Evolutionary conservation across 2,797 vertebrate species (phyloP), one percentile per base, ranked within the genome.

Genomic region (Brachyrhaphis roseni): DNA sequence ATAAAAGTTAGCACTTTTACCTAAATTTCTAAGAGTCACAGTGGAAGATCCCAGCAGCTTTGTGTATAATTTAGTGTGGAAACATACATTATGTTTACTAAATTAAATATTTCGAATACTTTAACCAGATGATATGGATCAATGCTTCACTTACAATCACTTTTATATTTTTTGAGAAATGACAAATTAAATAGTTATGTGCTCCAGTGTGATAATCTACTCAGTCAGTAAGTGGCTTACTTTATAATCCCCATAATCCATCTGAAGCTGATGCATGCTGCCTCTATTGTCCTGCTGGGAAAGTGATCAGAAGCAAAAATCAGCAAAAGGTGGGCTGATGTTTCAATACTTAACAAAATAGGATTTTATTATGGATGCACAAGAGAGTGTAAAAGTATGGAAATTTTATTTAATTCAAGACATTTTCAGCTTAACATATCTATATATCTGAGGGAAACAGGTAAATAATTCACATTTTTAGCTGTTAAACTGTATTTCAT

Each of bases 211-310:
- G 15, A 82, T 84, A 82, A 88, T 88, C 81, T 77, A 78, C 75
- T 80, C 82, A 51, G 79, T 36, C 36, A 12, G 41, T 86, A 78
- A 86, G 73, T 82, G 73, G 71, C 47, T 89, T 84, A 75, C 62
- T 1, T 78, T 78, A 78, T 78, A 74, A 86, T 86, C 82, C 68
- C 49, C 71, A 78, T 78, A 78, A 90, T 87, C 88, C 81, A 78
- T 81, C 82, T 73, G 66, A 28, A 34, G 66, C 51, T 77, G 78
- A 86, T 87, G 80, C 64, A 57, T 74, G 36, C 45, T 62, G 66
- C 45, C 36, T 77, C 41, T 47, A 53, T 43, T n/a, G n/a, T 36
- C 53, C 81, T 73, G 46, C 26, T 59, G 72, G 46, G 51, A 36
- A 82, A 78, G 41, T 76, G 72, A 79, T 84, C 45, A 77, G 39